Conservation (phyloP, 35 echinoderm and acorn worm species). For the Heliocidaris erythrogramma region DNA sequence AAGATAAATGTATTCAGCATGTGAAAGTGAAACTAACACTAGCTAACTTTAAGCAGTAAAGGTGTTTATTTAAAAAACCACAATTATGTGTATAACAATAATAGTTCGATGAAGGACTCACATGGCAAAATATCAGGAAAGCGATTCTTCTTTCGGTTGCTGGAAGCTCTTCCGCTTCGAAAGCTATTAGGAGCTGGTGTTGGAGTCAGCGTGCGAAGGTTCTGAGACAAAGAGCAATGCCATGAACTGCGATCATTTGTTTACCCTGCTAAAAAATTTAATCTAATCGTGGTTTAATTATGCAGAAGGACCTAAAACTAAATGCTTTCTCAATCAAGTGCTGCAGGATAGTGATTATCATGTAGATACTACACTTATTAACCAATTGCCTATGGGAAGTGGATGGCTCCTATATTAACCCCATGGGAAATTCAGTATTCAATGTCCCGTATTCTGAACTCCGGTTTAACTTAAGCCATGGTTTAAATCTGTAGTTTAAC, state of each 20-base stretch:
- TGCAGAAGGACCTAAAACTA: no score
- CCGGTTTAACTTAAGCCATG: no score
- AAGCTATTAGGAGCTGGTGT: not conserved
- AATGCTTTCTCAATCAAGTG: no score
- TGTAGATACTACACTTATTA: no score
- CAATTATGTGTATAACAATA: not conserved
- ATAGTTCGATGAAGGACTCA: slow-evolving; percentile 15
- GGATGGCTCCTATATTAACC: no score
- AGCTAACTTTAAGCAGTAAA: not conserved
- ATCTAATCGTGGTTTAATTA: no score
- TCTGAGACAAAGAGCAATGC: not conserved
- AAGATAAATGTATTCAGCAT: not conserved
- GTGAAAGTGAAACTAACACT: not conserved
- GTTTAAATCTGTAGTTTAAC: no score
- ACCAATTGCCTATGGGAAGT: no score
- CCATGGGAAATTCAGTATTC: no score
- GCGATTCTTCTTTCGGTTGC: slow-evolving; percentile 47
- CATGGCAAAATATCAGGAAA: slow-evolving; percentile 55
- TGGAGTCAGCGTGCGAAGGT: not conserved
- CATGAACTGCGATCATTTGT: not conserved
- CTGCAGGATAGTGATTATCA: no score
- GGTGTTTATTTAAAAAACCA: not conserved
- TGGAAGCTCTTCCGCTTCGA: not conserved
- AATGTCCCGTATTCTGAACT: no score
- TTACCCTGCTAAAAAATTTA: no score